Conservation (phyloP, 2,888 invertebrate species). For the Clusia tigrina region DNA sequence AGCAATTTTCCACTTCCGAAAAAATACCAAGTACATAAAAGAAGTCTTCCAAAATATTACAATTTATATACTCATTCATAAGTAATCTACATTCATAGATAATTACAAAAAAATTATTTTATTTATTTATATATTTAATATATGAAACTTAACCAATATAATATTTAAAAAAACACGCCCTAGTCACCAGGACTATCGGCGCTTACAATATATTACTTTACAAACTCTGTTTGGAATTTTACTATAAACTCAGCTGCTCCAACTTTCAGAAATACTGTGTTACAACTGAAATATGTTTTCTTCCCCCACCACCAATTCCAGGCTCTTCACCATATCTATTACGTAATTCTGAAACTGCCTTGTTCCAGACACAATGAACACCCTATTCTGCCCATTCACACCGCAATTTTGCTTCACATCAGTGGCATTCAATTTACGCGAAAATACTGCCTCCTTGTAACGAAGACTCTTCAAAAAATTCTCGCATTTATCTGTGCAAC, state of each 20-base stretch:
- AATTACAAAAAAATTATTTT: constrained; percentile 12
- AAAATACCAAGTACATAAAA: too few relatives aligned
- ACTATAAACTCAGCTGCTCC: too few relatives aligned
- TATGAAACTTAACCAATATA: constrained; percentile 1
- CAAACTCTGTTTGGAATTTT: too few relatives aligned
- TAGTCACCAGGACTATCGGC: too few relatives aligned
- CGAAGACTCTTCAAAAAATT: constrained; percentile 44
- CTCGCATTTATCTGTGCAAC: constrained; percentile 38
- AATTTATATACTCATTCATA: too few relatives aligned
- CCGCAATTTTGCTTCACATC: constrained; percentile 23
- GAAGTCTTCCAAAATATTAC: too few relatives aligned
- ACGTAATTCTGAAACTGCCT: constrained; percentile 43
- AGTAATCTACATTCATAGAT: neutral
- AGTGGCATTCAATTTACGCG: constrained; percentile 23
- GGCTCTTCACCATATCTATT: constrained; percentile 22
- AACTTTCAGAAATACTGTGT: too few relatives aligned
- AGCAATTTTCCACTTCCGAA: too few relatives aligned
- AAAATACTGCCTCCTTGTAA: constrained; percentile 51
- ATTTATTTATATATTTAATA: constrained; percentile 26
- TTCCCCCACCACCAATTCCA: constrained; percentile 16
- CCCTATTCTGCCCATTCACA: constrained; percentile 11
- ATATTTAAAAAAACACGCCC: too few relatives aligned
- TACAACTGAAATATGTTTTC: constrained; percentile 20
- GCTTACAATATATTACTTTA: too few relatives aligned
- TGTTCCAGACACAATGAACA: constrained; percentile 43